A percentile compares a stretch with the other conserved stretches of the same genome.
phyloP scores from a whole-genome alignment of 2,113 vertebrate genomes.

The Oreamnos americanus region DNA sequence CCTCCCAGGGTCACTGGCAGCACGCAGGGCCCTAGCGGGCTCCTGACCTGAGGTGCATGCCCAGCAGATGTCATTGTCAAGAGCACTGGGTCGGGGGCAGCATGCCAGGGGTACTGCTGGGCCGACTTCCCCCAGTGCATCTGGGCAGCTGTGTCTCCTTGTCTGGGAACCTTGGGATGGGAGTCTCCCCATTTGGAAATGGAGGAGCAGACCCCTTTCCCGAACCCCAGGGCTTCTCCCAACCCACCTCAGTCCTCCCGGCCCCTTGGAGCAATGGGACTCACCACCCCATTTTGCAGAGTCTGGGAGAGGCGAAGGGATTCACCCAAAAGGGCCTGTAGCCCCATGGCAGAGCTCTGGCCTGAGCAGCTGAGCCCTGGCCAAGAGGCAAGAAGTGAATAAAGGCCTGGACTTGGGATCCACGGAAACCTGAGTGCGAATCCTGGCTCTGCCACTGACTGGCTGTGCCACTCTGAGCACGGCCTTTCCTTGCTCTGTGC shows the following conservation, averaged over 20 bases:
- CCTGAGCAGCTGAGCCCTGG: not conserved
- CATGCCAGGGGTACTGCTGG: not conserved
- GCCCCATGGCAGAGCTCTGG: no score
- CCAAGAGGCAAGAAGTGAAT: not conserved
- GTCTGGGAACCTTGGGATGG: not conserved
- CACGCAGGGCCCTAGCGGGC: not conserved
- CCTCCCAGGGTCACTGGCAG: not conserved
- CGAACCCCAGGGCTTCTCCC: not conserved
- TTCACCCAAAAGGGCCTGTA: not conserved
- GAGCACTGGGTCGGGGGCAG: rapidly evolving
- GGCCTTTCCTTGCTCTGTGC: not conserved
- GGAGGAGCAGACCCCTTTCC: not conserved
- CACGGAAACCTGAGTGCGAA: not conserved
- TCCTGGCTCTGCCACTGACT: not conserved
- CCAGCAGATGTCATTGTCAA: rapidly evolving
- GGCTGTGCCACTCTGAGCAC: not conserved
- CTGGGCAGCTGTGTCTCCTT: not conserved
- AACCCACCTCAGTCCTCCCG: not conserved
- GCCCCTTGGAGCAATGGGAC: not conserved
- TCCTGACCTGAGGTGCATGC: not conserved
- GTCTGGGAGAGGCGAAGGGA: not conserved
- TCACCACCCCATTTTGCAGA: not conserved
- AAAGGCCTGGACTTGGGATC: not conserved
- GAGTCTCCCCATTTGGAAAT: not conserved
- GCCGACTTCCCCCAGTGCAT: not conserved